These are phyloP conservation scores for Nudaria mundana DNA, from an alignment of 2,888 invertebrate species.

Conservation along the genomic window DNA sequence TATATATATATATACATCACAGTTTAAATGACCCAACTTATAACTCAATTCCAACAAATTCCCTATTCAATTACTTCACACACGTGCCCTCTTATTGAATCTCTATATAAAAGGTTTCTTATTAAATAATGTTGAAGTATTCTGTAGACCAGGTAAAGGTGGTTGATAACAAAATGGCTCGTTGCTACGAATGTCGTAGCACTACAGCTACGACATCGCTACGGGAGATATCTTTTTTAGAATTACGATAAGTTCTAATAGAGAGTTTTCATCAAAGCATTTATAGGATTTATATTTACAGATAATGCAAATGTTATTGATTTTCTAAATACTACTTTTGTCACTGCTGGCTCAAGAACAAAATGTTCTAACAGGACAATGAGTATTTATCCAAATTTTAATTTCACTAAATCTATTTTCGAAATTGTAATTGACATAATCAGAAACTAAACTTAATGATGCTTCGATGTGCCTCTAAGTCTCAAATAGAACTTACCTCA, in stretches of 20 bases:
- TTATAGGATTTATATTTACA: constrained; percentile 3
- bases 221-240: neutral
- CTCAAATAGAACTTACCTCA: constrained; percentile 50
- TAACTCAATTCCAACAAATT: neutral
- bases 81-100: neutral
- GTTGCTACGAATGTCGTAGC: constrained; percentile 1
- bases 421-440: constrained; percentile 9
- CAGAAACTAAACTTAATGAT: no score
- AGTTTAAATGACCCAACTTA: neutral
- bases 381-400: constrained; percentile 55
- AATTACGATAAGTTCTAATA: constrained; percentile 36
- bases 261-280: constrained; percentile 46
- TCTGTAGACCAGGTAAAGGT: neutral
- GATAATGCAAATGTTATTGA: constrained; percentile 6
- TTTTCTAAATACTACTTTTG: constrained; percentile 59
- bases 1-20: no score
- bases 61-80: neutral
- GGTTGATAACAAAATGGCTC: neutral
- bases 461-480: constrained; percentile 68
- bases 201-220: neutral
- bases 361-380: constrained; percentile 67
- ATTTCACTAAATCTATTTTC: constrained; percentile 13
- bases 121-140: neutral
- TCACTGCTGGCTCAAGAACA: constrained; percentile 78
- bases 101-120: neutral